Conservation (phyloP, 1,140 invertebrate species). For the Oryctes rhinoceros region DNA sequence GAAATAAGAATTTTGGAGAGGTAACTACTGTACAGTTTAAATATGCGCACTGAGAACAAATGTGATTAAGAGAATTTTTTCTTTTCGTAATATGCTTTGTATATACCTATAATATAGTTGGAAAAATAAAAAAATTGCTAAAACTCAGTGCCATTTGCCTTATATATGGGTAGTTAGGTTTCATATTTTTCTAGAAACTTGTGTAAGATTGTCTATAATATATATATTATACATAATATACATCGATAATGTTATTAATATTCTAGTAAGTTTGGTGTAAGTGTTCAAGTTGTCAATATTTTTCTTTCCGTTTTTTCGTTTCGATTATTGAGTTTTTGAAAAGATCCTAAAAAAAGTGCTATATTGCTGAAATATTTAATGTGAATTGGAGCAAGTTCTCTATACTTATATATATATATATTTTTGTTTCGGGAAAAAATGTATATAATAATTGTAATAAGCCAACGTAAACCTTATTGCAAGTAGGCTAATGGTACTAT, state of each 20-base stretch:
- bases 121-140: not conserved
- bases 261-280: conserved; percentile 42
- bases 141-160: conserved; percentile 54
- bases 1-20: not conserved
- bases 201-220: conserved; percentile 37
- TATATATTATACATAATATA: conserved; percentile 41
- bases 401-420: no score
- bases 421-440: conserved; percentile 45
- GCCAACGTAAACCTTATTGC: conserved; percentile 9
- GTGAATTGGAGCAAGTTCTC: no score
- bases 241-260: conserved; percentile 43
- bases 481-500: conserved; percentile 5
- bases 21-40: conserved; percentile 27
- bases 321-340: conserved; percentile 40
- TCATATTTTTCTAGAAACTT: conserved; percentile 54
- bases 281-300: conserved; percentile 11
- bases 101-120: conserved; percentile 38
- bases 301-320: conserved; percentile 32
- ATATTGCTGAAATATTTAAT: not conserved
- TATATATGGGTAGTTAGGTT: conserved; percentile 49
- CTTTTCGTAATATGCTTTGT: not conserved
- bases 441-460: conserved; percentile 52
- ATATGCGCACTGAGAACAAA: conserved; percentile 29
- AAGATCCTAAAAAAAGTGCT: not conserved
- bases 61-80: conserved; percentile 17